Evolutionary conservation across 2,113 vertebrate species (phyloP).

Genomic region (Peromyscus polionotus): DNA sequence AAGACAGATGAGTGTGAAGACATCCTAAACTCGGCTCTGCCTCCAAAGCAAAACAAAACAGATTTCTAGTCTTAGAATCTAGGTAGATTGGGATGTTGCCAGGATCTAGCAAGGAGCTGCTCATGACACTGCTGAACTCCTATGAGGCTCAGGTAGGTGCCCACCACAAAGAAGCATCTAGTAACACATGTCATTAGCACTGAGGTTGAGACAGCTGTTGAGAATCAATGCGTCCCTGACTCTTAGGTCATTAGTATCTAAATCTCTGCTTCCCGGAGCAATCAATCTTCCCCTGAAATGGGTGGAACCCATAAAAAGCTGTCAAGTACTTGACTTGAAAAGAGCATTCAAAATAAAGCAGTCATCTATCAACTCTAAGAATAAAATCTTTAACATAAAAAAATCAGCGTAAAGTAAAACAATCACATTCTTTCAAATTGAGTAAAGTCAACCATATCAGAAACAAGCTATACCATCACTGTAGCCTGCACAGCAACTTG

Average conservation of each 20-base stretch:
- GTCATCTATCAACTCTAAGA: conserved; percentile 9
- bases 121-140: neutral
- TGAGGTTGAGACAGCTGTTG: neutral
- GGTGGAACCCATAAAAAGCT: conserved; percentile 4
- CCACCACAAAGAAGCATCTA: neutral
- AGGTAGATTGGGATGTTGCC: neutral
- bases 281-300: neutral
- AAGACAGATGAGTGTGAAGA: neutral
- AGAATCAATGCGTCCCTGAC: neutral
- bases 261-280: neutral
- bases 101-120: neutral
- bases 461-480: neutral
- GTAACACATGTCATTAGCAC: neutral
- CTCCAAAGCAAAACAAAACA: neutral
- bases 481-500: neutral
- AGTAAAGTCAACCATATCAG: neutral
- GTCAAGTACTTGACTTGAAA: conserved; percentile 32
- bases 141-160: neutral
- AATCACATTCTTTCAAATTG: neutral
- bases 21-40: neutral
- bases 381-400: neutral
- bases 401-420: conserved; percentile 28
- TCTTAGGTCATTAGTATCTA: neutral
- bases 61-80: neutral
- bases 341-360: conserved; percentile 51